Conservation (phyloP, 2,113 vertebrate species). For the Cercocebus atys region DNA sequence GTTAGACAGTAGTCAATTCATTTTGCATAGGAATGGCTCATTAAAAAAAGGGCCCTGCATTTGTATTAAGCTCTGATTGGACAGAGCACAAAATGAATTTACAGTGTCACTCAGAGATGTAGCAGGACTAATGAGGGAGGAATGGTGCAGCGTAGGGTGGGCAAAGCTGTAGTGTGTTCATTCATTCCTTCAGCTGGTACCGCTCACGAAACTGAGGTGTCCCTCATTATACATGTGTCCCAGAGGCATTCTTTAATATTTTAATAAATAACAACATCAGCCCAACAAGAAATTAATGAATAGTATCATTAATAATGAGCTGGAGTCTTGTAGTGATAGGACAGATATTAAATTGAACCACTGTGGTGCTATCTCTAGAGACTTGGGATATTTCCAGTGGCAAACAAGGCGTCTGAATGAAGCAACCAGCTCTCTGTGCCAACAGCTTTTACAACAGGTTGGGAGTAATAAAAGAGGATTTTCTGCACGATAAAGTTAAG, state of each 20-base stretch:
- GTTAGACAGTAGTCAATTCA: slow-evolving; percentile 97
- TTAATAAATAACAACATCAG: slow-evolving; percentile 99
- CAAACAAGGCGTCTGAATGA: slow-evolving; percentile 99
- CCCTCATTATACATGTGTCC: slow-evolving; percentile 97
- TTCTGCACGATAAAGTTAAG: slow-evolving; percentile 99
- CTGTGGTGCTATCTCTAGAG: slow-evolving; percentile 97
- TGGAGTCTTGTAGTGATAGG: slow-evolving; percentile 97
- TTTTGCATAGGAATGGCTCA: slow-evolving; percentile 98
- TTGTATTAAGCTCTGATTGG: slow-evolving; percentile 90
- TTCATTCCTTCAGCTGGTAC: slow-evolving; percentile 86
- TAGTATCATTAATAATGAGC: slow-evolving; percentile 99
- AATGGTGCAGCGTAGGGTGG: slow-evolving; percentile 84
- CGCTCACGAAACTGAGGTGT: slow-evolving; percentile 88
- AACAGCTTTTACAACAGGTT: slow-evolving; percentile 99
- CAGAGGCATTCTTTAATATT: slow-evolving; percentile 99
- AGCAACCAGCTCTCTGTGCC: slow-evolving; percentile 95
- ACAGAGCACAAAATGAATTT: slow-evolving; percentile 94
- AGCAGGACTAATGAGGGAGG: slow-evolving; percentile 97
- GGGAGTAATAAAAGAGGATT: slow-evolving; percentile 99
- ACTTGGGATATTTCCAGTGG: slow-evolving; percentile 98
- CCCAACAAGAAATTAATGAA: slow-evolving; percentile 99
- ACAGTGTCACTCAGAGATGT: slow-evolving; percentile 97
- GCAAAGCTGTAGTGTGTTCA: slow-evolving; percentile 87
- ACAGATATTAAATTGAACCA: slow-evolving; percentile 99
- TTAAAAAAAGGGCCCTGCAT: slow-evolving; percentile 89